A percentile compares a stretch with the other conserved stretches of the same genome.
Conservation (phyloP, 2,797 vertebrate species). For the Peromyscus attwateri region DNA sequence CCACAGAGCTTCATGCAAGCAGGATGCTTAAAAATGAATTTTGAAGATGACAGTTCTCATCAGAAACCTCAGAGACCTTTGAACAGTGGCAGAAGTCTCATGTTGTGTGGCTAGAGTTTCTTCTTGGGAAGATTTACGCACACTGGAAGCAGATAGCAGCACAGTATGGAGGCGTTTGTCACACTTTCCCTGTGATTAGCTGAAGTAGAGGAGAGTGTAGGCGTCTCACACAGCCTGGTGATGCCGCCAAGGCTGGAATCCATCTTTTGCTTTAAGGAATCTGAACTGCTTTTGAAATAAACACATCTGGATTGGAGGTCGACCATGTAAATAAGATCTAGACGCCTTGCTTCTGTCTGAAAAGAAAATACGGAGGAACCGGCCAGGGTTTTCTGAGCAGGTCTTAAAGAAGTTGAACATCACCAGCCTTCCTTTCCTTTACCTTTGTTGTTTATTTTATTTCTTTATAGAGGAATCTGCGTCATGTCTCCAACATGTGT, state of each 20-base stretch:
- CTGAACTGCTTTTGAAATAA: constrained; percentile 63
- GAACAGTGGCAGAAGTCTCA: background rate
- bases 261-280: constrained; percentile 60
- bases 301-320: constrained; percentile 70
- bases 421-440: constrained; percentile 32
- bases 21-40: background rate
- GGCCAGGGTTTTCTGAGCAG: constrained; percentile 29
- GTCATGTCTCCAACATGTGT: constrained; percentile 40
- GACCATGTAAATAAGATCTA: constrained; percentile 52
- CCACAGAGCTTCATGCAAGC: background rate
- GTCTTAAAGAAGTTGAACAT: background rate
- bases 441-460: constrained; percentile 71
- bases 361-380: constrained; percentile 53
- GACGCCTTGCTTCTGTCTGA: constrained; percentile 22
- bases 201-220: constrained; percentile 59
- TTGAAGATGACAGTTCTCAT: background rate
- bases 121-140: constrained; percentile 15
- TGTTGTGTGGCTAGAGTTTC: background rate
- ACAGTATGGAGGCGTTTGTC: constrained; percentile 48
- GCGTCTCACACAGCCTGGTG: constrained; percentile 34
- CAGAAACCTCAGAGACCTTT: background rate
- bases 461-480: constrained; percentile 49
- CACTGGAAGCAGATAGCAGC: constrained; percentile 15
- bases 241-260: background rate
- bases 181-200: constrained; percentile 73